Conservation (phyloP, 2,113 vertebrate species). For the Saimiri boliviensis region DNA sequence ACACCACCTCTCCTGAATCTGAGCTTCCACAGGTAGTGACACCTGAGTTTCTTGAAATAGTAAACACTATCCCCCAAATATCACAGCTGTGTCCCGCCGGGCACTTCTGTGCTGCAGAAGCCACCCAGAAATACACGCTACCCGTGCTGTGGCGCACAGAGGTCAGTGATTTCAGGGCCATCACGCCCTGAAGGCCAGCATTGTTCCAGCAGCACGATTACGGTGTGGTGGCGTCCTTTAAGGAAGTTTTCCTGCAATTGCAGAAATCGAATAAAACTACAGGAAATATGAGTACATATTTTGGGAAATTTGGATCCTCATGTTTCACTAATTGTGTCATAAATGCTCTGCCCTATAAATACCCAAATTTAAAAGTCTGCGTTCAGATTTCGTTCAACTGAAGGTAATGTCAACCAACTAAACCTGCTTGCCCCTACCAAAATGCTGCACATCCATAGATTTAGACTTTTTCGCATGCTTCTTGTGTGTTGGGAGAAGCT, state of each 20-base stretch:
- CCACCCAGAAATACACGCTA: accelerated
- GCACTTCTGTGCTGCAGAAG: background rate
- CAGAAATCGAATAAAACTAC: background rate
- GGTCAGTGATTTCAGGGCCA: accelerated
- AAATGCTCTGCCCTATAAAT: background rate
- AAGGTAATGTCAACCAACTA: background rate
- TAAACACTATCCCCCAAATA: accelerated
- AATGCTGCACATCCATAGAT: slow-evolving; percentile 37
- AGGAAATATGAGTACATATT: background rate
- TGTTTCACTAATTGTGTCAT: accelerated
- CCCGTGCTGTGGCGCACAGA: background rate
- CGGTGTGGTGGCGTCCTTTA: background rate
- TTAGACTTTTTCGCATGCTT: slow-evolving; percentile 51
- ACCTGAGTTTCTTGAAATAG: background rate
- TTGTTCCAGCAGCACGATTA: accelerated
- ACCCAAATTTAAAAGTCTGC: too few relatives aligned
- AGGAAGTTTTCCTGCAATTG: background rate
- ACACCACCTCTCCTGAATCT: background rate
- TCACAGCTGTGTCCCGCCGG: background rate
- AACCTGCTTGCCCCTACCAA: background rate
- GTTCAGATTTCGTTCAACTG: background rate
- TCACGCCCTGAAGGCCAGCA: accelerated
- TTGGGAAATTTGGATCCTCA: accelerated
- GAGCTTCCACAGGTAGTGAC: accelerated
- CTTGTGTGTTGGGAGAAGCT: slow-evolving; percentile 74